Conservation (phyloP, 2,888 invertebrate genomes). For the Mythimna impura region DNA sequence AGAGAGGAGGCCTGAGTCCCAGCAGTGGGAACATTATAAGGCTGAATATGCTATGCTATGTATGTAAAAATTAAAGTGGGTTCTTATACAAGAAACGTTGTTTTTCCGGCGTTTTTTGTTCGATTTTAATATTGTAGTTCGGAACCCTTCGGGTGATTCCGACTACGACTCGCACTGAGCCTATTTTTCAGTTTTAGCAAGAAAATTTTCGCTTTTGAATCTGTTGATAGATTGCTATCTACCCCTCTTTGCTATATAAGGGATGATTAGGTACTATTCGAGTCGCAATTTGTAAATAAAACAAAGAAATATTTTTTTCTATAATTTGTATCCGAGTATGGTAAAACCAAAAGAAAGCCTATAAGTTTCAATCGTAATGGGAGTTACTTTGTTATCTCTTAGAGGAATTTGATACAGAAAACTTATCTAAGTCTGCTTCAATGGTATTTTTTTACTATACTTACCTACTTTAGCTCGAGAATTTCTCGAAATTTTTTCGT, state of each 20-base stretch:
- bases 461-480: background rate
- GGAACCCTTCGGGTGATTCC: too few relatives aligned
- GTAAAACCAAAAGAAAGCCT: background rate
- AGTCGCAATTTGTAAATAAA: background rate
- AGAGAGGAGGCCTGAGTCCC: too few relatives aligned
- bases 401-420: too few relatives aligned
- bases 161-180: too few relatives aligned
- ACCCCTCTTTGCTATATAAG: background rate
- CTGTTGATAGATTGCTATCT: background rate
- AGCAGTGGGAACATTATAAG: too few relatives aligned
- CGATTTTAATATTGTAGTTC: too few relatives aligned
- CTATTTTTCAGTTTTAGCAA: background rate
- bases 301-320: background rate
- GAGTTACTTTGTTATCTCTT: background rate
- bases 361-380: background rate
- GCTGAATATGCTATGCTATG: too few relatives aligned
- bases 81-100: too few relatives aligned
- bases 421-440: too few relatives aligned
- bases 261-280: conserved; percentile 11
- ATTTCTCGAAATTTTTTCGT: background rate
- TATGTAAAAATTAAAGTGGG: too few relatives aligned
- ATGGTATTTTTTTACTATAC: background rate
- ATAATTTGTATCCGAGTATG: background rate
- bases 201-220: background rate
- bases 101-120: too few relatives aligned